Evolutionary conservation across 2,113 vertebrate genomes (phyloP).

Genomic region (Scophthalmus maximus): DNA sequence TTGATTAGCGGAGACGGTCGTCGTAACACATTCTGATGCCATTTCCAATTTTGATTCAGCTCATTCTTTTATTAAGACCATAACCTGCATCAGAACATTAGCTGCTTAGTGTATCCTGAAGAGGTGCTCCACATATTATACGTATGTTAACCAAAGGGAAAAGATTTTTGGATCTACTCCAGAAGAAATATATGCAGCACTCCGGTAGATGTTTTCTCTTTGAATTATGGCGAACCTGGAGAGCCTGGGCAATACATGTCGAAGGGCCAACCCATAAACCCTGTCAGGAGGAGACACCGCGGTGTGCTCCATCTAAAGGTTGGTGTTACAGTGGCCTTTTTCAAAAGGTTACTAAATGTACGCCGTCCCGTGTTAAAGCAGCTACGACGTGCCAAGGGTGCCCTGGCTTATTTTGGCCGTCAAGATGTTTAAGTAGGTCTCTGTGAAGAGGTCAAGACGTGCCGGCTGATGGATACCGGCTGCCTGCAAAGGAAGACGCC

Average conservation of each 20-base stretch:
- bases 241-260: too few relatives aligned
- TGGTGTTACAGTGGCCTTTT: constrained; percentile 24
- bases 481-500: constrained; percentile 17
- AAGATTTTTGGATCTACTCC: background rate
- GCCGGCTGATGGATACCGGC: constrained; percentile 51
- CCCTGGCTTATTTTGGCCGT: constrained; percentile 42
- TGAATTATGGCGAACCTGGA: too few relatives aligned
- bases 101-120: too few relatives aligned
- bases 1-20: constrained; percentile 3
- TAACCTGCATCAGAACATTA: too few relatives aligned
- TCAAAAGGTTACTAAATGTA: constrained; percentile 43
- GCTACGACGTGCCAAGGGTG: constrained; percentile 4
- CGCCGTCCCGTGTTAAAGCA: constrained; percentile 7
- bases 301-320: background rate
- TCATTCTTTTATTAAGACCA: too few relatives aligned
- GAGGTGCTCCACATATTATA: background rate
- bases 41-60: background rate
- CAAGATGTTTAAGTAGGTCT: constrained; percentile 58
- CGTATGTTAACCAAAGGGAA: too few relatives aligned
- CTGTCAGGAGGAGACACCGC: background rate
- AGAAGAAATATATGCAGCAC: too few relatives aligned
- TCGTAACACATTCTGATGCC: background rate
- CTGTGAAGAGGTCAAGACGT: constrained; percentile 45
- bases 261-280: too few relatives aligned
- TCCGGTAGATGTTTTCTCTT: too few relatives aligned